phyloP scores from a whole-genome alignment of 2,888 invertebrate genomes.

The Trypoxylon attenuatum region DNA sequence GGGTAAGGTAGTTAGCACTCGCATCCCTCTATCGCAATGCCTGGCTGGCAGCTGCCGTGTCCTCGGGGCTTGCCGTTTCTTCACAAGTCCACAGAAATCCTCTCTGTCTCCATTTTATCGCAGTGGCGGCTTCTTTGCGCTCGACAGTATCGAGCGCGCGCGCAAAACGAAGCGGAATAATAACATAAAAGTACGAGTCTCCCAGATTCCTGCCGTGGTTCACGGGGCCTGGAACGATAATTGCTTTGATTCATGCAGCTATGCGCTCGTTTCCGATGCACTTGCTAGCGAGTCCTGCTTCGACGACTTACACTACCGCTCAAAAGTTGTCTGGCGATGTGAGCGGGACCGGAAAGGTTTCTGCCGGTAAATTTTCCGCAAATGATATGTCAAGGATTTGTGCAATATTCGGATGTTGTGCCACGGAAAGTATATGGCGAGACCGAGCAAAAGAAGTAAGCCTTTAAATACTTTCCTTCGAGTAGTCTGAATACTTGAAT shows the following conservation, averaged over 20 bases:
- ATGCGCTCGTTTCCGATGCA: conserved; percentile 67
- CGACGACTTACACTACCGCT: conserved; percentile 25
- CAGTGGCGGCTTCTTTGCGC: conserved; percentile 41
- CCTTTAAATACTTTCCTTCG: no score
- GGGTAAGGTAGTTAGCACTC: conserved; percentile 21
- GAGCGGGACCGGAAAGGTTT: no score
- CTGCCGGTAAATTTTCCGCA: no score
- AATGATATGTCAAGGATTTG: no score
- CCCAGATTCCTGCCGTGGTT: conserved; percentile 30
- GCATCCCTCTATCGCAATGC: conserved; percentile 15
- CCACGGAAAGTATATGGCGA: no score
- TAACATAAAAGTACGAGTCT: conserved; percentile 35
- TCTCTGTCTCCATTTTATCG: conserved; percentile 29
- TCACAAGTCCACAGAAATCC: conserved; percentile 8
- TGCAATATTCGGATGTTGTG: no score
- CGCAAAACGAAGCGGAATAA: conserved; percentile 42
- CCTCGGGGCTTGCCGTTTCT: conserved; percentile 6
- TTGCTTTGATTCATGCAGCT: conserved; percentile 69
- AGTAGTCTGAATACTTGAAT: no score
- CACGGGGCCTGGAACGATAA: conserved; percentile 61
- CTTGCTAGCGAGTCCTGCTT: conserved; percentile 39
- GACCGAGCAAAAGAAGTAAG: no score
- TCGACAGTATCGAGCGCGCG: conserved; percentile 26
- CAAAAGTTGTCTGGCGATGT: conserved; percentile 6
- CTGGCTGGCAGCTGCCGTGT: conserved; percentile 13